These are phyloP conservation scores for Theocolax elegans DNA, from an alignment of 1,140 invertebrate genomes.

Conservation along the genomic window DNA sequence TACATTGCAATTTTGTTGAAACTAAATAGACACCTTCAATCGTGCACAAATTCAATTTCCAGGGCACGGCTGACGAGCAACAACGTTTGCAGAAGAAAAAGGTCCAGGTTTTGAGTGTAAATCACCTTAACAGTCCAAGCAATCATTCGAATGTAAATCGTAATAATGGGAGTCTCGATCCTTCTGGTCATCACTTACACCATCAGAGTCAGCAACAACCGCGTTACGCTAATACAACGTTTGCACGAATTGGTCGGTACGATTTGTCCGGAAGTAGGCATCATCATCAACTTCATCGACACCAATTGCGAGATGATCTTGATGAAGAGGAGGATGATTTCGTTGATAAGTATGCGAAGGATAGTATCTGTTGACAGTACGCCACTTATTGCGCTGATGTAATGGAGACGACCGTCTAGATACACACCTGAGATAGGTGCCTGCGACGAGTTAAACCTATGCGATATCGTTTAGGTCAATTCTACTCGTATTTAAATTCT, in stretches of 20 bases:
- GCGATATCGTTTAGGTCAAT: too few relatives aligned
- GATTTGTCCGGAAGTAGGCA: background rate
- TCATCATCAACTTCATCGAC: conserved; percentile 49
- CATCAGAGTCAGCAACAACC: background rate
- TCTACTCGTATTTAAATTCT: too few relatives aligned
- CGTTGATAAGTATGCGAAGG: conserved; percentile 61
- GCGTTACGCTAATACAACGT: conserved; percentile 34
- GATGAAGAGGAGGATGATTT: conserved; percentile 39
- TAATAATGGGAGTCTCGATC: conserved; percentile 22
- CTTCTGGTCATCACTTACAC: background rate
- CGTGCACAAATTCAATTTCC: too few relatives aligned
- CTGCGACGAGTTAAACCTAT: too few relatives aligned
- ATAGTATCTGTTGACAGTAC: conserved; percentile 80
- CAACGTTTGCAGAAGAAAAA: conserved; percentile 38
- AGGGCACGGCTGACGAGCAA: conserved; percentile 46
- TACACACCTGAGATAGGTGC: too few relatives aligned
- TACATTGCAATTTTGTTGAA: too few relatives aligned
- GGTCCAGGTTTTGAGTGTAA: conserved; percentile 37
- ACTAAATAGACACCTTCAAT: too few relatives aligned
- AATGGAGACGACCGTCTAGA: conserved; percentile 74
- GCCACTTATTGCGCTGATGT: conserved; percentile 64
- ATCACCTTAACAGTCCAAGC: conserved; percentile 30
- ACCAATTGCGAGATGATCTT: conserved; percentile 66
- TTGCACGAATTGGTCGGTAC: conserved; percentile 30
- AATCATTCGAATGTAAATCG: background rate